Evolutionary conservation across 2,888 invertebrate genomes (phyloP).

Genomic region (Cantharis rustica): DNA sequence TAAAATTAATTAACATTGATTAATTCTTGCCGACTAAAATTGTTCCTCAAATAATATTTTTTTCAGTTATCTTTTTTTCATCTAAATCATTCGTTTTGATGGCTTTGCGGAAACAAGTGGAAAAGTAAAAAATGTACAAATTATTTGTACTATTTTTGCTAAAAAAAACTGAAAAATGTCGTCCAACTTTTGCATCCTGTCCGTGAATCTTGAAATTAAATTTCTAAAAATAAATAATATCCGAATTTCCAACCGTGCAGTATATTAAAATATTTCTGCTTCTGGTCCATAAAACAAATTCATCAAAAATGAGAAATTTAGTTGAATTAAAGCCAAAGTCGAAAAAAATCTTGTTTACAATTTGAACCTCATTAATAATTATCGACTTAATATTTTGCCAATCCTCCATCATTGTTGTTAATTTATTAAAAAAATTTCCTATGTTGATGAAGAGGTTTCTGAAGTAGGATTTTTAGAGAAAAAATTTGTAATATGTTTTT

Average conservation of each 20-base stretch:
- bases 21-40: too few relatives aligned
- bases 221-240: slow-evolving; percentile 3
- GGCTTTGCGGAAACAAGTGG: too few relatives aligned
- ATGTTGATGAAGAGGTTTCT: not conserved
- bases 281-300: not conserved
- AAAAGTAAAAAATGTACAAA: not conserved
- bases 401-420: not conserved
- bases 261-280: not conserved
- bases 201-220: not conserved
- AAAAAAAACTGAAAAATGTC: not conserved
- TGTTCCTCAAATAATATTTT: too few relatives aligned
- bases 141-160: not conserved
- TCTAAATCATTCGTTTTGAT: too few relatives aligned
- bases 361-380: not conserved
- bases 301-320: slow-evolving; percentile 3
- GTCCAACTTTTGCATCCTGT: not conserved
- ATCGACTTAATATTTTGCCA: not conserved
- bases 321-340: slow-evolving; percentile 10
- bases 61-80: too few relatives aligned
- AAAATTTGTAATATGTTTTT: not conserved
- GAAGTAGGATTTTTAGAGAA: not conserved
- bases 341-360: slow-evolving; percentile 10
- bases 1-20: too few relatives aligned
- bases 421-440: not conserved
- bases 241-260: not conserved